Evolutionary conservation across 2,113 vertebrate genomes (phyloP), one percentile per base, ranked within the genome.

Genomic region (Promerops cafer): DNA sequence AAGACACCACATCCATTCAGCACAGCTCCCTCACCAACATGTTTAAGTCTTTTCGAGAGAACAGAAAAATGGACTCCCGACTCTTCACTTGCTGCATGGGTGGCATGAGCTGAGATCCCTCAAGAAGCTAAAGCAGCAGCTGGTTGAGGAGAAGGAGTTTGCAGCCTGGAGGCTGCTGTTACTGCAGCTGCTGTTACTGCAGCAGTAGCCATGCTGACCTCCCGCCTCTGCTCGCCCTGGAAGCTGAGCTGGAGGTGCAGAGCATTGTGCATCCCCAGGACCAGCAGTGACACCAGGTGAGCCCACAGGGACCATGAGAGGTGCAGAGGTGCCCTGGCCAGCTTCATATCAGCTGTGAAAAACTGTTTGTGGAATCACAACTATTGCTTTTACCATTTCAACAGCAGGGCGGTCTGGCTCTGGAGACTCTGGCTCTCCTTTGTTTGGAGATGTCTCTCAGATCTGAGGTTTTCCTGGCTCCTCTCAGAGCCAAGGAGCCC

Each of bases 301-400:
- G 42, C 35, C 39, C 24, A 13, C 76, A 77, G 35, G 31, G 27
- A 64, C 13, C 0, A 5, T 0, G 0, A 44, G 0, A 9, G 16
- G 16, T 19, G 16, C 28, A 54, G 44, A 64, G 39, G 21, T 60
- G 75, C 17, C 44, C 52, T 0, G 1, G 42, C 8, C 52, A 75
- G 75, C 44, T 77, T 65, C 0, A 0, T 8, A 44, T 20, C 37
- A 83, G 53, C 52, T 37, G n/a, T 17, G 53, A 71, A 79, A 79
- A 88, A 40, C 11, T 40, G 42, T 37, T 45, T 16, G 12, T 2
- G 7, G 20, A 65, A 37, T 11, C 44, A 37, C 0, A 3, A 35
- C 18, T 35, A 59, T 59, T 70, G 54, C 45, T 86, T 77, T 82
- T 50, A 37, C 18, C 1, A 1, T 64, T 76, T 39, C 56, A 74